Conservation (phyloP, 2,797 vertebrate species). For the Sebastes aleutianus region DNA sequence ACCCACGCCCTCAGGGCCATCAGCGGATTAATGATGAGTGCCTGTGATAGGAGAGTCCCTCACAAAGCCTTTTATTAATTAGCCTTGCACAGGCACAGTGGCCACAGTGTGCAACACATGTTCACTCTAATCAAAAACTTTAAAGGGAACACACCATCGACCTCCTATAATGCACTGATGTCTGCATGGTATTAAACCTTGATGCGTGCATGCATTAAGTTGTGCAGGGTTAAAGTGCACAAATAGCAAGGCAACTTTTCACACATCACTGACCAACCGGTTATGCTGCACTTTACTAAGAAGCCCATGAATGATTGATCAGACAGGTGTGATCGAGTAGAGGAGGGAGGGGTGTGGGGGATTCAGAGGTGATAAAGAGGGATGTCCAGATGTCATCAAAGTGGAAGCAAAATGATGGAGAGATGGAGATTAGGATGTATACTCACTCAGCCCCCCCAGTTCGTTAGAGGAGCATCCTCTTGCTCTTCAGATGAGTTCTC, state of each 20-base stretch:
- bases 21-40: constrained; percentile 64
- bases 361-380: not conserved
- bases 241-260: constrained; percentile 55
- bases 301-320: constrained; percentile 62
- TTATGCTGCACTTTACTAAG: constrained; percentile 47
- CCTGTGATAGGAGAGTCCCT: constrained; percentile 49
- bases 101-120: constrained; percentile 60
- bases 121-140: constrained; percentile 73
- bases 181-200: constrained; percentile 31
- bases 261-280: constrained; percentile 42
- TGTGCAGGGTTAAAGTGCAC: constrained; percentile 27
- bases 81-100: constrained; percentile 29
- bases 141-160: constrained; percentile 50
- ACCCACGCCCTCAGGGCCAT: constrained; percentile 70
- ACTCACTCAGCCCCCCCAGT: constrained; percentile 74
- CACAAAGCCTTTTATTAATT: constrained; percentile 63
- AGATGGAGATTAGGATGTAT: constrained; percentile 1
- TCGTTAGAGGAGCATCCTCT: constrained; percentile 74
- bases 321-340: constrained; percentile 66
- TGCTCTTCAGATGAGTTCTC: constrained; percentile 75
- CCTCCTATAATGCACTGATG: constrained; percentile 18
- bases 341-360: not conserved
- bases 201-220: constrained; percentile 40
- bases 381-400: constrained; percentile 30
- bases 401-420: not conserved